Percentiles rank a stretch among this genome's conserved stretches.
Conservation (phyloP, 2,113 vertebrate species). For the Strix aluco region DNA sequence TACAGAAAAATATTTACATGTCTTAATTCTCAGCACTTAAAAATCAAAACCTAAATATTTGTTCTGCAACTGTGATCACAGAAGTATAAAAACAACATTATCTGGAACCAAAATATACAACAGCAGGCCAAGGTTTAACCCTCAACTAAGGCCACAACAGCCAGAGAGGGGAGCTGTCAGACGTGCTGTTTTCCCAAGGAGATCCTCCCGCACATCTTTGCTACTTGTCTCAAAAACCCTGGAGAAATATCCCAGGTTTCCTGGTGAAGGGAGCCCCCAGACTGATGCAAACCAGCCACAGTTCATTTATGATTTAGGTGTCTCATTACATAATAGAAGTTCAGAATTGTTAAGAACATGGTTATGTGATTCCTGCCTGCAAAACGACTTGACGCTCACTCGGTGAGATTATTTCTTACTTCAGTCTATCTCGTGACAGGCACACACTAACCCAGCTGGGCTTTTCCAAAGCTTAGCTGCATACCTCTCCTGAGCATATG, state of each 20-base stretch:
- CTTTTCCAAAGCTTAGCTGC: background rate
- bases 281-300: background rate
- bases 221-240: background rate
- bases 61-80: rapidly evolving
- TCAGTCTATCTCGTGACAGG: rapidly evolving
- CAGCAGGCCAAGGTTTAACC: rapidly evolving
- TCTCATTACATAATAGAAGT: background rate
- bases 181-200: rapidly evolving
- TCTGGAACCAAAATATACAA: rapidly evolving
- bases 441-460: background rate
- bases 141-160: background rate
- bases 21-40: background rate
- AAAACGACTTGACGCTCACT: too few species aligned
- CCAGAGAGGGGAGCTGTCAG: too few species aligned
- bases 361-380: background rate
- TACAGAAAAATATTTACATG: background rate
- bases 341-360: background rate
- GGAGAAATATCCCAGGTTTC: rapidly evolving
- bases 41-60: rapidly evolving
- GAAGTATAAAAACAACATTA: rapidly evolving
- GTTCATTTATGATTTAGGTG: background rate
- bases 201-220: too few species aligned
- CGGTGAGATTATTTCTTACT: too few species aligned
- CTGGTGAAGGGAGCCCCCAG: background rate
- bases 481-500: constrained; percentile 92